Evolutionary conservation across 2,888 invertebrate species (phyloP).

Genomic region (Ypsolopha sequella): DNA sequence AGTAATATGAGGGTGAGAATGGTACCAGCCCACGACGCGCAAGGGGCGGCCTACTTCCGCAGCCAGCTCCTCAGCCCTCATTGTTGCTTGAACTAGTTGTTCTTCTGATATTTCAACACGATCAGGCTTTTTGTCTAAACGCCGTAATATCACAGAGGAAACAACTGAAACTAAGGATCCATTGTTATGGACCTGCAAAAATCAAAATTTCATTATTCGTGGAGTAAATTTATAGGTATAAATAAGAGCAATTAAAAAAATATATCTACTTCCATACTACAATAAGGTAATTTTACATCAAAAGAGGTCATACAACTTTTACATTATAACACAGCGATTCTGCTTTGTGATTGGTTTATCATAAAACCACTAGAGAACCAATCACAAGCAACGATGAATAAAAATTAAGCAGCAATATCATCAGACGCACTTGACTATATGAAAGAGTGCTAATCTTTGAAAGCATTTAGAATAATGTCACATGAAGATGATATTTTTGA

Average conservation of each 20-base stretch:
- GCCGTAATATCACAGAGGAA: conserved; percentile 79
- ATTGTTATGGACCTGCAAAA: conserved; percentile 66
- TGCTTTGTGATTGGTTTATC: no score
- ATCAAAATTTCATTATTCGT: not conserved
- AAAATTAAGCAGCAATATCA: no score
- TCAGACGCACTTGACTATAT: no score
- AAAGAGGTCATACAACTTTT: no score
- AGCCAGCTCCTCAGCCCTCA: conserved; percentile 75
- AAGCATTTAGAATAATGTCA: no score
- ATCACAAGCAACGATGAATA: no score
- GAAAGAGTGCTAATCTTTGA: no score
- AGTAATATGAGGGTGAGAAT: conserved; percentile 91
- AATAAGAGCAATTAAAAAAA: not conserved
- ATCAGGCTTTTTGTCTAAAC: conserved; percentile 86
- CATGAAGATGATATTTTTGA: no score
- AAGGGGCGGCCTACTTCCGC: conserved; percentile 74
- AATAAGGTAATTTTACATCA: no score
- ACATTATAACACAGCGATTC: no score
- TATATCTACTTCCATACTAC: conserved; percentile 68
- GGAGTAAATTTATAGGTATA: no score
- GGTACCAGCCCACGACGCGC: conserved; percentile 89
- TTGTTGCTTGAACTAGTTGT: conserved; percentile 79
- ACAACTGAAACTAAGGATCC: conserved; percentile 76
- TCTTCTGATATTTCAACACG: conserved; percentile 89
- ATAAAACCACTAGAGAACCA: no score